phyloP scores from a whole-genome alignment of 2,113 vertebrate species.

The Cynopterus brachyotis region DNA sequence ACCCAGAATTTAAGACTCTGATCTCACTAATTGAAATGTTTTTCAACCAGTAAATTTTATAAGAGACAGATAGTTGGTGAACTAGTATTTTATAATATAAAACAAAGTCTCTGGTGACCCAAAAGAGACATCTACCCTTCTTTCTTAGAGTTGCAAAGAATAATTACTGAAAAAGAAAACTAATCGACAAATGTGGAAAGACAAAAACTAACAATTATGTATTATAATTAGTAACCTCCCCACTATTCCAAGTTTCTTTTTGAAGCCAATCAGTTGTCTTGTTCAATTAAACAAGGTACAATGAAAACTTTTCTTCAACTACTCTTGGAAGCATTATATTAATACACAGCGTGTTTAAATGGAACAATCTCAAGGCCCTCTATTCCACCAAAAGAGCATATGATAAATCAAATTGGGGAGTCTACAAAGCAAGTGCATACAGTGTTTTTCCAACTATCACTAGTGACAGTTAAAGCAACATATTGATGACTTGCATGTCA shows the following conservation, averaged over 20 bases:
- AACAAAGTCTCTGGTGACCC: neutral
- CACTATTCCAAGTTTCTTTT: neutral
- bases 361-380: neutral
- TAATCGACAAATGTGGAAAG: neutral
- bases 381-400: neutral
- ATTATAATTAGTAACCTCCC: neutral
- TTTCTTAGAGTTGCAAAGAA: neutral
- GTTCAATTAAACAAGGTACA: neutral
- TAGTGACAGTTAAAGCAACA: neutral
- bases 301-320: neutral
- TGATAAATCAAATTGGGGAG: neutral
- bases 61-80: neutral
- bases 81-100: neutral
- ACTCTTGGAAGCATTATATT: neutral
- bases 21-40: neutral
- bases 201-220: neutral
- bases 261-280: slow-evolving; percentile 16
- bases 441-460: neutral
- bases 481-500: neutral
- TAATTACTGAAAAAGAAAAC: neutral
- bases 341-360: neutral
- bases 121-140: neutral
- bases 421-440: neutral
- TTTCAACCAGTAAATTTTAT: neutral
- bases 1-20: slow-evolving; percentile 22